phyloP scores from a whole-genome alignment of 1,140 invertebrate genomes.

The Riptortus pedestris region DNA sequence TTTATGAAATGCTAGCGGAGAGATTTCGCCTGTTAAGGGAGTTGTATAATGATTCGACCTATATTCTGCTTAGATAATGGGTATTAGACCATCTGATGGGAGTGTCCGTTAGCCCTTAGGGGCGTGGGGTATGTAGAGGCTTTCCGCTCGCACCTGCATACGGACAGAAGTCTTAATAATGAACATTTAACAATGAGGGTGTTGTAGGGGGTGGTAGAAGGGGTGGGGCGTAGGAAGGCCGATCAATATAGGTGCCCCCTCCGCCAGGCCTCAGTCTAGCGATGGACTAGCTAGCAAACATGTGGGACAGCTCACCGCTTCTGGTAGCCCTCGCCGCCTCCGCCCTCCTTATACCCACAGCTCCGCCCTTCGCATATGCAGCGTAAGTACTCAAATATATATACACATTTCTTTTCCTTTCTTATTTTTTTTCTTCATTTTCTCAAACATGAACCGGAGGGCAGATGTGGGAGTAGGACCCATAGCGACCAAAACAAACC shows the following conservation, averaged over 20 bases:
- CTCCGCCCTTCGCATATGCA: slow-evolving; percentile 16
- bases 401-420: background rate
- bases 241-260: slow-evolving; percentile 25
- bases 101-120: too few relatives aligned
- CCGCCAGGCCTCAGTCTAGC: slow-evolving; percentile 16
- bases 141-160: too few relatives aligned
- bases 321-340: background rate
- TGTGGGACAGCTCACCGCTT: slow-evolving; percentile 11
- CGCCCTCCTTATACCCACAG: background rate
- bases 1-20: too few relatives aligned
- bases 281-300: slow-evolving; percentile 23
- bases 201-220: background rate
- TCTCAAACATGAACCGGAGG: too few relatives aligned
- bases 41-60: too few relatives aligned
- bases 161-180: slow-evolving; percentile 9
- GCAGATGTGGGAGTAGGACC: too few relatives aligned
- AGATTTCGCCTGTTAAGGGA: too few relatives aligned
- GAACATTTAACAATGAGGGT: slow-evolving; percentile 16
- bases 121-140: too few relatives aligned
- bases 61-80: too few relatives aligned
- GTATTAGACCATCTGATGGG: too few relatives aligned
- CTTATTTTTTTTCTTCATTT: too few relatives aligned
- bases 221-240: background rate
- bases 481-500: too few relatives aligned
- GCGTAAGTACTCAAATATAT: slow-evolving; percentile 11